Evolutionary conservation across 1,140 invertebrate species (phyloP), one percentile per base, ranked within the genome.

Genomic region (Stegodyphus dumicola): DNA sequence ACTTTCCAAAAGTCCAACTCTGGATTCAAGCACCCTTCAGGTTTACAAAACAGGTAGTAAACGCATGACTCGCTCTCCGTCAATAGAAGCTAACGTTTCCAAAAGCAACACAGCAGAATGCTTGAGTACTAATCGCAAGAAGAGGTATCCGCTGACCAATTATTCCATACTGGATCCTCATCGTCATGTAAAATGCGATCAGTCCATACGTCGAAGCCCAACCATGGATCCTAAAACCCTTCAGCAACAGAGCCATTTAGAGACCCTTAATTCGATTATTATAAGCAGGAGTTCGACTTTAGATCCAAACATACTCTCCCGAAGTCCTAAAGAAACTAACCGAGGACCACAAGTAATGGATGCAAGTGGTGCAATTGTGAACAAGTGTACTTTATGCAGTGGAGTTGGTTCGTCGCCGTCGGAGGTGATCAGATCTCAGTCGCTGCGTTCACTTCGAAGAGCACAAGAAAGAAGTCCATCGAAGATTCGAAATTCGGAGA

Each of bases 381-480:
- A 48, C 7, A 51, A 66, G 33, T 54, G 81, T 7, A 65, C 73
- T 5, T 9, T 69, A 15, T 52, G n/a, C 33, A 48, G 7, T 11
- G 52, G 74, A 7, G 64, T 33, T 0, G n/a, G 15, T 7, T 69
- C 51, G n/a, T 69, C 51, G n/a, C 6, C 7, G 7, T 13, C 75
- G 10, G 84, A 86, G 15, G 84, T 86, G 5, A 69, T 86, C 5
- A 70, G 84, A 11, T 86, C 84, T 6, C 84, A 86, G 11, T 86
- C 84, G 1, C 13, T 86, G 33, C 51, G 76, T 2, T 86, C 84
- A 9, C 76, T 86, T 10, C 33, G 75, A 48, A 85, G 66, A 64
- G 13, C 52, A 0, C 18, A 51, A 56, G 81, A 85, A 52, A 86
- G 48, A 6, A 86, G 84, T 54, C 84, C 84, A 5, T 52, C 76